Evolutionary conservation across 2,888 invertebrate species (phyloP), one percentile per base, ranked within the genome.

Genomic region (Apotomis betuletana): DNA sequence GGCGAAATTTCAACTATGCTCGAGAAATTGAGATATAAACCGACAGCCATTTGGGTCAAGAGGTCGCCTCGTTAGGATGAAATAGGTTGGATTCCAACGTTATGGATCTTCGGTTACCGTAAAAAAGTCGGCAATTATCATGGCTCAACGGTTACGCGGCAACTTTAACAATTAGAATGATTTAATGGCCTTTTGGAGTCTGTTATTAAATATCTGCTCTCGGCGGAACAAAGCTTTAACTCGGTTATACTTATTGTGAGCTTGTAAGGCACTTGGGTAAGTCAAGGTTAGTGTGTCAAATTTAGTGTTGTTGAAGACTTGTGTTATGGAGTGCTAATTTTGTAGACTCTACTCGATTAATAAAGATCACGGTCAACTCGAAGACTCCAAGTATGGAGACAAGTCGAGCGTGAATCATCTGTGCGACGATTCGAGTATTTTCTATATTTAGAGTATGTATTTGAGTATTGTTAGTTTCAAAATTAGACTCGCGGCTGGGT

Each of bases 121-220:
- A 80, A 81, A 80, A 81, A 77, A 77, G 70, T 74, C 72, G 77
- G 76, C 79, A 81, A 79, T 78, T 79, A 78, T 71, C 61, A 61
- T 62, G 52, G n/a, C 46, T 52, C 51, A n/a, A 76, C 72, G 70
- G 59, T 74, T 73, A 74, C 74, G 74, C 10, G 36, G 63, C 59
- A 63, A 72, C 62, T 72, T 72, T 72, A 54, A 68, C 68, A 63
- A 67, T 72, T 68, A 68, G 15, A 63, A 72, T 72, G 67, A 72
- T 63, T 59, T 72, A 72, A 59, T 62, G 67, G 36, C 49, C 58
- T 13, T 58, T 63, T 72, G n/a, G 46, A 62, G 36, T 72, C 54
- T 63, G 67, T 44, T 67, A 71, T 63, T 68, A 58, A 67, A 72
- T 63, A 62, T 46, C 36, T 64, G 58, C 49, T n/a, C 67, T 49